Evolutionary conservation across 2,113 vertebrate genomes (phyloP).

Genomic region (Prinia subflava): DNA sequence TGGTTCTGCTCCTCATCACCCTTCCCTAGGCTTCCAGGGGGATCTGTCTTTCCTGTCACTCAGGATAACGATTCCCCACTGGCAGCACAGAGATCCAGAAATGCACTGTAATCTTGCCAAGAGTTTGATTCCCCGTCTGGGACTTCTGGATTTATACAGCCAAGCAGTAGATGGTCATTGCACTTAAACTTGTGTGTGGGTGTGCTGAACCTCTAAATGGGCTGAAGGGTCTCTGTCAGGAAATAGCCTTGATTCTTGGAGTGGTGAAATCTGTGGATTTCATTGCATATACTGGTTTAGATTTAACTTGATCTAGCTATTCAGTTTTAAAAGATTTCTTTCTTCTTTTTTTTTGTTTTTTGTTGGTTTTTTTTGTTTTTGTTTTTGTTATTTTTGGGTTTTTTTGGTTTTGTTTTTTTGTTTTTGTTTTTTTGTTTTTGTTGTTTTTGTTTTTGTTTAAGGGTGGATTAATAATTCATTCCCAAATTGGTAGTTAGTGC

Average conservation of each 20-base stretch:
- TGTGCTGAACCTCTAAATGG: background rate
- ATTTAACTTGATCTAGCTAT: background rate
- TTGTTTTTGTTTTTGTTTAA: background rate
- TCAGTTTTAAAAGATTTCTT: background rate
- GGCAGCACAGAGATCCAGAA: slow-evolving; percentile 65
- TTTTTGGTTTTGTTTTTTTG: too few species aligned
- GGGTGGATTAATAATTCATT: background rate
- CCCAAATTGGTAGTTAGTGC: background rate
- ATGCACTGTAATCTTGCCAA: slow-evolving; percentile 63
- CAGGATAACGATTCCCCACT: slow-evolving; percentile 65
- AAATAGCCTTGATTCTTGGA: background rate
- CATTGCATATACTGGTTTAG: background rate
- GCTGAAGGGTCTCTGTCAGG: background rate
- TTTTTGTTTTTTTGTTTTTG: too few species aligned
- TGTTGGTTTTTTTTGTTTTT: too few species aligned
- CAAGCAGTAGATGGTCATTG: slow-evolving; percentile 17
- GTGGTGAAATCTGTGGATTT: slow-evolving; percentile 14
- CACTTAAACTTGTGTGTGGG: background rate
- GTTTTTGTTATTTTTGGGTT: too few species aligned
- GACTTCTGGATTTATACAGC: slow-evolving; percentile 52
- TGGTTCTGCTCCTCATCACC: slow-evolving; percentile 37
- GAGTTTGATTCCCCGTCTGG: slow-evolving; percentile 65
- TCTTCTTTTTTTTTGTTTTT: too few species aligned
- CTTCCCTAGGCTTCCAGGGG: slow-evolving; percentile 38
- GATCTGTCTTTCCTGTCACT: slow-evolving; percentile 72